Evolutionary conservation across 2,888 invertebrate species (phyloP), one percentile per base, ranked within the genome.

Genomic region (Polymixis flavicincta): DNA sequence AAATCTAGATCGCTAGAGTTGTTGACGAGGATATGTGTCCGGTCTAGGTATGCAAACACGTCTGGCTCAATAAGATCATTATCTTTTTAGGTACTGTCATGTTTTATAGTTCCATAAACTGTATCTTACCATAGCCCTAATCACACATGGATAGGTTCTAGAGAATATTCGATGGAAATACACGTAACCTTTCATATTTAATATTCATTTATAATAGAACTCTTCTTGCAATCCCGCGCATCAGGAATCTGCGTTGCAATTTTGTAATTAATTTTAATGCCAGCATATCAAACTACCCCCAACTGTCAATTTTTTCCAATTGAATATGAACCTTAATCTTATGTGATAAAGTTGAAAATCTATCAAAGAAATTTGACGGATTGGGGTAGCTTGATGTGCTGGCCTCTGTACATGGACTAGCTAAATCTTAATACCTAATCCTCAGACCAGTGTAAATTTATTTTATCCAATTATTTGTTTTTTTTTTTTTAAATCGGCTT

Each of bases 1-100:
- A 63, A 25, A 50, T 63, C 14, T 25, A 28, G 28, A 69, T 59
- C 13, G 42, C 32, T 55, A 17, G n/a, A 50, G 22, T 55, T 50
- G 19, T 77, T 77, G 28, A 14, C 37, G n/a, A 57, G 32, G 37
- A 63, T 52, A 71, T 78, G 61, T 45, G 45, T 22, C 50, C 76
- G 60, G 19, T 61, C 25, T 67, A n/a, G n/a, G n/a, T n/a, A 68
- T 67, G 13, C 28, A 54, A 68, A 77, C 25, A 77, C 19, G 7
- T 59, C 45, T 11, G 19, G 14, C n/a, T 59, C 50, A 67, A 78
- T 52, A 45, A 42, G 17, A 37, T 42, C 17, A 61, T 17, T 9
- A 37, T 17, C 3, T n/a, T 25, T 61, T 25, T 63, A 22, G 4
- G 6, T 37, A 48, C 19, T 54, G 14, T 45, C 11, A 19, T 14